A percentile compares a stretch with the other conserved stretches of the same genome.
These are phyloP conservation scores for Hemicrepidius hirtus DNA, from an alignment of 2,888 invertebrate genomes.

Conservation along the genomic window DNA sequence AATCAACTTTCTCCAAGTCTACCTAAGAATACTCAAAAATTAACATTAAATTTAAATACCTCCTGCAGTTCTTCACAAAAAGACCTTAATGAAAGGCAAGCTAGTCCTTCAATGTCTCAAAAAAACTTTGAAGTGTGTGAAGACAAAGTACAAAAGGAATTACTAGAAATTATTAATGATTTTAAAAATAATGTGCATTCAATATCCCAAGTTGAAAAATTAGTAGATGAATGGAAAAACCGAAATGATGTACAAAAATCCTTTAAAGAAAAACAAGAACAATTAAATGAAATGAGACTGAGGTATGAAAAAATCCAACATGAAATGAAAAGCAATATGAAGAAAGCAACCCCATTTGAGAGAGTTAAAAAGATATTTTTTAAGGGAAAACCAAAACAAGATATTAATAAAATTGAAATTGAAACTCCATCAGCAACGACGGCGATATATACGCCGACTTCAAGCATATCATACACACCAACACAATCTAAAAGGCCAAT, in stretches of 20 bases:
- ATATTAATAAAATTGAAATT: constrained; percentile 37
- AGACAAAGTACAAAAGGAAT: constrained; percentile 82
- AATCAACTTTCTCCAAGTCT: not conserved
- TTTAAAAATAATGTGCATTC: constrained; percentile 92
- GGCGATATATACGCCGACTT: constrained; percentile 30
- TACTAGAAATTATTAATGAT: constrained; percentile 90
- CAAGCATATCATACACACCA: constrained; percentile 38
- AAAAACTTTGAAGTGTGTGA: constrained; percentile 58
- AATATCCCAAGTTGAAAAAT: constrained; percentile 87
- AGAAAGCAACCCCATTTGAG: constrained; percentile 87
- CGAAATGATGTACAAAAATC: constrained; percentile 91
- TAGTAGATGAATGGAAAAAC: constrained; percentile 91
- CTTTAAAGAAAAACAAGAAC: constrained; percentile 88
- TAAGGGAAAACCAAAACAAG: constrained; percentile 51
- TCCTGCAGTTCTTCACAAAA: constrained; percentile 11
- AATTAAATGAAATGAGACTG: constrained; percentile 85
- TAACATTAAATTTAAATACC: constrained; percentile 40
- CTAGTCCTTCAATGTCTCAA: constrained; percentile 37
- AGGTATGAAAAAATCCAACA: constrained; percentile 90
- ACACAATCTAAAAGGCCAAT: constrained; percentile 73
- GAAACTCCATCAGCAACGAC: constrained; percentile 20
- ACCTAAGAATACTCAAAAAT: constrained; percentile 26
- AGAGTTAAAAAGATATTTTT: constrained; percentile 67
- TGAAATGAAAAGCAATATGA: constrained; percentile 83
- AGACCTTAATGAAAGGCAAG: constrained; percentile 15